Conservation (phyloP, 1,140 invertebrate genomes). For the Drosophila sp. region DNA sequence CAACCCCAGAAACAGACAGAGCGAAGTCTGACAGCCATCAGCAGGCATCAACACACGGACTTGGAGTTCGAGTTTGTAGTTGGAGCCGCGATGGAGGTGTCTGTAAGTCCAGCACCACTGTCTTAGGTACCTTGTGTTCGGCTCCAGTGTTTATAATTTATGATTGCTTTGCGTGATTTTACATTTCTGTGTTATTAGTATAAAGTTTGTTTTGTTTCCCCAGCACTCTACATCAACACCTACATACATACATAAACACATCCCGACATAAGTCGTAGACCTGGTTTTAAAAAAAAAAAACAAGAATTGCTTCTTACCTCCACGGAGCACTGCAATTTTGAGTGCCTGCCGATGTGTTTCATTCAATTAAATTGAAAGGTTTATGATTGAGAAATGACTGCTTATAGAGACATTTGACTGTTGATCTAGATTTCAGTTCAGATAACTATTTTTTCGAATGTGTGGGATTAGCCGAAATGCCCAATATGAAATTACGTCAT, state of each 20-base stretch:
- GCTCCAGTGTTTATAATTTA: slow-evolving; percentile 61
- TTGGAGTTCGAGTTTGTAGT: slow-evolving; percentile 3
- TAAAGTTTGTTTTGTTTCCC: slow-evolving; percentile 51
- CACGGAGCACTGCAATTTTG: slow-evolving; percentile 41
- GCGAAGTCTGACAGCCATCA: slow-evolving; percentile 23
- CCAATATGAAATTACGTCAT: not conserved
- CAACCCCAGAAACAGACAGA: slow-evolving; percentile 23
- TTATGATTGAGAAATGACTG: slow-evolving; percentile 3
- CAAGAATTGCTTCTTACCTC: slow-evolving; percentile 14
- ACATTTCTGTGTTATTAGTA: slow-evolving; percentile 67
- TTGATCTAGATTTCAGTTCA: slow-evolving; percentile 21
- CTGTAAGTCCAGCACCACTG: slow-evolving; percentile 19
- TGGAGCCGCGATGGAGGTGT: not conserved
- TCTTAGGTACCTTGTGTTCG: slow-evolving; percentile 25
- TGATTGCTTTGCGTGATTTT: slow-evolving; percentile 69
- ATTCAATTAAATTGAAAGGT: slow-evolving; percentile 20
- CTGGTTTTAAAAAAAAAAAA: not conserved
- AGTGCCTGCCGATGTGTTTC: slow-evolving; percentile 12
- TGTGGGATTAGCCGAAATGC: not conserved
- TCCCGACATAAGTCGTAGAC: slow-evolving; percentile 13
- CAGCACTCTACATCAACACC: slow-evolving; percentile 17
- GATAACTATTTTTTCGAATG: not conserved
- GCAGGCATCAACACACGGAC: slow-evolving; percentile 15
- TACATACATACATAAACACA: slow-evolving; percentile 9
- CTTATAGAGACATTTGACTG: slow-evolving; percentile 20